Evolutionary conservation across 2,797 vertebrate species (phyloP), one percentile per base, ranked within the genome.

Genomic region (Thaleichthys pacificus): DNA sequence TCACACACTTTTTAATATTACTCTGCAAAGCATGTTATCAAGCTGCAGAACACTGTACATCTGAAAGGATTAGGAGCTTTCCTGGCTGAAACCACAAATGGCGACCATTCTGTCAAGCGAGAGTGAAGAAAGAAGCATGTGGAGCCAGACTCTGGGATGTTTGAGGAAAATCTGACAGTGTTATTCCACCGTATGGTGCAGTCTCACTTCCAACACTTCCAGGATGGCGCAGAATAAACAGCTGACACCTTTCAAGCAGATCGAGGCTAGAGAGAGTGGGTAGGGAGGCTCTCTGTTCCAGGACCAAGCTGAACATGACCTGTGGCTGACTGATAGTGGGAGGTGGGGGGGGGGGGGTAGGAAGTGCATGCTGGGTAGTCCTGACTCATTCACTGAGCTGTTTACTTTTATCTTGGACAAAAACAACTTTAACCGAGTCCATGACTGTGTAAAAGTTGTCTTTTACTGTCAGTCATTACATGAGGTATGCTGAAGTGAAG

Each of bases 261-360:
- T 78, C 75, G 75, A 49, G 19, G 26, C 38, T 77, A 38, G 71
- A 74, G 81, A 61, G 77, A 68, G 30, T n/a, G 51, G 51, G 42
- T 7, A 63, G 11, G 14, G 63, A 6, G 21, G 0, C 56, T 26
- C 73, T 82, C 80, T 82, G 72, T 84, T 76, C 67, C 17, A 17
- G 0, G 11, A 85, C 82, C 85, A 77, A 86, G 74, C 75, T 80
- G 61, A 83, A 86, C 77, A 63, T 80, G 82, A 87, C 85, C 86
- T 57, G 71, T 17, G 70, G 51, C 70, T 69, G 80, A 79, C 77
- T 69, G 76, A 5, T 14, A 15, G 61, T 14, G 19, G 32, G 17
- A 54, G 4, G 47, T n/a, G 24, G 61, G 12, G 28, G 17, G 19
- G 21, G 14, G 4, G 47, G 28, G 19, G 68, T 12, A 54, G 17